Percentiles rank a stretch among this genome's conserved stretches.
Evolutionary conservation across 2,113 vertebrate species (phyloP).

Genomic region (Brachyistius frenatus): DNA sequence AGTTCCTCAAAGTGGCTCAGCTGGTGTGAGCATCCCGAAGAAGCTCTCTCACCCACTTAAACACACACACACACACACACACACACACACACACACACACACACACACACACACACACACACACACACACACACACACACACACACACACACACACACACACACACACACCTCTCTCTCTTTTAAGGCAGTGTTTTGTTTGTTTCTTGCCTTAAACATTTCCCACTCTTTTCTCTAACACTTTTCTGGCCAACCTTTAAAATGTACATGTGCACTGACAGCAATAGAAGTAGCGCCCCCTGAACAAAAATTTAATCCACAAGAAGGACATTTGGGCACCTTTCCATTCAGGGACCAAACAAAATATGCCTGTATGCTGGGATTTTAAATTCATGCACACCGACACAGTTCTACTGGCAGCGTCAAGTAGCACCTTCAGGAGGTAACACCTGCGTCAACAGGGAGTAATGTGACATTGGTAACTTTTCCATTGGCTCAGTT

Average conservation of each 20-base stretch:
- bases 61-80: too few relatives aligned
- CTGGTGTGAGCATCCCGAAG: conserved; percentile 31
- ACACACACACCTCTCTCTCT: background rate
- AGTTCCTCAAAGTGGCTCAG: conserved; percentile 56
- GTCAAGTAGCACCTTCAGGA: background rate
- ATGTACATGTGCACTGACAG: conserved; percentile 4
- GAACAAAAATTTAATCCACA: background rate
- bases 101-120: too few relatives aligned
- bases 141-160: too few relatives aligned
- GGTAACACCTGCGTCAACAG: conserved; percentile 14
- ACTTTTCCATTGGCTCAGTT: conserved; percentile 4
- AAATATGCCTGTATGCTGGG: background rate
- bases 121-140: too few relatives aligned
- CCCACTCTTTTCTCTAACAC: background rate
- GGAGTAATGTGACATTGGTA: conserved; percentile 1
- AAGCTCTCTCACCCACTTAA: conserved; percentile 24
- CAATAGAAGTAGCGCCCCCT: background rate
- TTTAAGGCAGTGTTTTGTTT: background rate
- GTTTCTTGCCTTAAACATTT: background rate
- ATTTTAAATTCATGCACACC: conserved; percentile 2
- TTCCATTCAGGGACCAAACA: background rate
- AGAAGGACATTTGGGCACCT: background rate
- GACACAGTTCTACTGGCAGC: background rate
- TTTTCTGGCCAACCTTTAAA: background rate
- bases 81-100: too few relatives aligned